A percentile compares a stretch with the other conserved stretches of the same genome.
These are phyloP conservation scores for Nymphalis io DNA, from an alignment of 1,140 invertebrate species.

Conservation along the genomic window DNA sequence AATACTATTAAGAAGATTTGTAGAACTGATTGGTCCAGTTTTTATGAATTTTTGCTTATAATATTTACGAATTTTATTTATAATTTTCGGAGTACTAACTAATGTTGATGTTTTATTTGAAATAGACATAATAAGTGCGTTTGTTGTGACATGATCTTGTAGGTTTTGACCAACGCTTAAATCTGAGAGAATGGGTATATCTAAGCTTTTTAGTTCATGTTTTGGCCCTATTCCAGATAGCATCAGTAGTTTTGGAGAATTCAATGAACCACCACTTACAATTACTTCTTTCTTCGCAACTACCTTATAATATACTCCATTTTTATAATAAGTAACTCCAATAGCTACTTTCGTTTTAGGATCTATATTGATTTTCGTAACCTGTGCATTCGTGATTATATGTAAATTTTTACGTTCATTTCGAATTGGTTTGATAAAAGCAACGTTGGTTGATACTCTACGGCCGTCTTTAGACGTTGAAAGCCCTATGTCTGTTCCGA, in stretches of 20 bases:
- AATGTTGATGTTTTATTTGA: constrained; percentile 79
- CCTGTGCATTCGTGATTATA: constrained; percentile 86
- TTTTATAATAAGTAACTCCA: constrained; percentile 84
- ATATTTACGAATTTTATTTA: constrained; percentile 80
- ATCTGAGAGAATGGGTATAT: constrained; percentile 83
- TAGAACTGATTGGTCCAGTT: constrained; percentile 78
- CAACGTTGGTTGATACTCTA: constrained; percentile 86
- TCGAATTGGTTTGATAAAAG: constrained; percentile 87
- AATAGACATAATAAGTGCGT: constrained; percentile 80
- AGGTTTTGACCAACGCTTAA: constrained; percentile 88
- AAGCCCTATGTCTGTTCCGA: constrained; percentile 83
- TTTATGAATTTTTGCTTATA: constrained; percentile 64
- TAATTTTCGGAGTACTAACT: constrained; percentile 65
- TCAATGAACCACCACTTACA: constrained; percentile 85
- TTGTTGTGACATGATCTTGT: constrained; percentile 87
- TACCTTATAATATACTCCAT: constrained; percentile 80
- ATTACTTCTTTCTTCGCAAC: constrained; percentile 87
- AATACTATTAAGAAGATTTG: constrained; percentile 74
- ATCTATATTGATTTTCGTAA: constrained; percentile 88
- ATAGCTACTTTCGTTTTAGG: constrained; percentile 83
- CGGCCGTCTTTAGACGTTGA: constrained; percentile 83
- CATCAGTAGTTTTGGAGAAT: constrained; percentile 88
- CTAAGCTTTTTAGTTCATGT: constrained; percentile 81
- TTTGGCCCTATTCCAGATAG: constrained; percentile 88
- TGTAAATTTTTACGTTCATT: constrained; percentile 86